These are phyloP conservation scores for Clusia tigrina DNA, from an alignment of 2,888 invertebrate genomes.

Conservation along the genomic window DNA sequence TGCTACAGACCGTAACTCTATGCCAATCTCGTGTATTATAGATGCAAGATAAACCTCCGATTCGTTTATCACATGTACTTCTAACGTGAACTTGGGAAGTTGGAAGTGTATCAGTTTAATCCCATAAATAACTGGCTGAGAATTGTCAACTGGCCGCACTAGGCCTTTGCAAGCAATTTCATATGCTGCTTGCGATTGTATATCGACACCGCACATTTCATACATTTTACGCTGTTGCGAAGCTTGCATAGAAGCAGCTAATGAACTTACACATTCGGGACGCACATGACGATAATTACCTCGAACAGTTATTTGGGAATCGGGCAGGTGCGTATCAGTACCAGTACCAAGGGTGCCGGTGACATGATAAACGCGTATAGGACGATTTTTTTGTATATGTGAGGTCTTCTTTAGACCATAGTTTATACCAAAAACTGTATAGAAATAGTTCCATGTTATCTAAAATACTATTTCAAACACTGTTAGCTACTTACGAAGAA, in stretches of 20 bases:
- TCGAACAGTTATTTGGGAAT: constrained; percentile 76
- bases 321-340: constrained; percentile 76
- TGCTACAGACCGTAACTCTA: constrained; percentile 80
- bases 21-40: constrained; percentile 84
- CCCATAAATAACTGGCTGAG: constrained; percentile 82
- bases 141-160: constrained; percentile 75
- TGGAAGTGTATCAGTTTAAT: constrained; percentile 84
- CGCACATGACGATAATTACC: constrained; percentile 77
- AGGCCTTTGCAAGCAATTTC: constrained; percentile 85
- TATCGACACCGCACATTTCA: constrained; percentile 79
- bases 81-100: constrained; percentile 85
- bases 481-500: constrained; percentile 70
- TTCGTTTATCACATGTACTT: constrained; percentile 89
- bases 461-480: background rate
- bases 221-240: constrained; percentile 88
- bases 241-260: constrained; percentile 83
- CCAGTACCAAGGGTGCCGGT: constrained; percentile 79
- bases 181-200: constrained; percentile 88
- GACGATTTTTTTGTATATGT: constrained; percentile 69
- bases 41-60: constrained; percentile 77
- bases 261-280: constrained; percentile 73
- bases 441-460: too few relatives aligned
- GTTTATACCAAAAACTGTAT: constrained; percentile 77
- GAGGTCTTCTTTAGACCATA: constrained; percentile 69
- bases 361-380: constrained; percentile 76